phyloP scores from a whole-genome alignment of 2,113 vertebrate species.

The Pristiophorus japonicus region DNA sequence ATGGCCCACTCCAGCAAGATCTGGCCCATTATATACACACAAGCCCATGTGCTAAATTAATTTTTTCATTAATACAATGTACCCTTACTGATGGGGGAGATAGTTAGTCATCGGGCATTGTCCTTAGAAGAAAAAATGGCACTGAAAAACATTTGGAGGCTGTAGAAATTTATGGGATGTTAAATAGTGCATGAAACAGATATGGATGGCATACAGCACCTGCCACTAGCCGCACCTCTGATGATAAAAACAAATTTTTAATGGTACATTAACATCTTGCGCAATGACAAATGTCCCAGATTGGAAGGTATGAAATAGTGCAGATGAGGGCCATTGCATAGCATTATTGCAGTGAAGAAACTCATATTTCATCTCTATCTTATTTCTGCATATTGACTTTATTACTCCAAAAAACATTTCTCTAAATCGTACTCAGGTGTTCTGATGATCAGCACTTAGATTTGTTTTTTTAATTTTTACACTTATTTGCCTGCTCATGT shows the following conservation, averaged over 20 bases:
- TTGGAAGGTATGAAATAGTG: slow-evolving; percentile 57
- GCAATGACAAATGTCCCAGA: slow-evolving; percentile 61
- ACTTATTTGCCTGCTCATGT: slow-evolving; percentile 63
- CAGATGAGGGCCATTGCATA: slow-evolving; percentile 61
- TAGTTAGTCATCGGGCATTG: background rate
- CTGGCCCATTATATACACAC: background rate
- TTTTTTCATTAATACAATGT: background rate
- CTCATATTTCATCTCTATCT: slow-evolving; percentile 53
- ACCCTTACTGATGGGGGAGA: background rate
- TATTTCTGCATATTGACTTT: slow-evolving; percentile 47
- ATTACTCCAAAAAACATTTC: slow-evolving; percentile 56
- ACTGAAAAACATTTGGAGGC: slow-evolving; percentile 40
- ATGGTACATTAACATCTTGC: slow-evolving; percentile 60
- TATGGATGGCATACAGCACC: slow-evolving; percentile 37
- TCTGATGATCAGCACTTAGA: slow-evolving; percentile 63
- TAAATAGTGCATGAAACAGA: slow-evolving; percentile 54
- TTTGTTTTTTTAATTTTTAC: too few relatives aligned
- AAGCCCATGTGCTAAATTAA: background rate
- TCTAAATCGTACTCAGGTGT: slow-evolving; percentile 61
- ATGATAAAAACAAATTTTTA: slow-evolving; percentile 53
- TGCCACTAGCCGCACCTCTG: slow-evolving; percentile 28
- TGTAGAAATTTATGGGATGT: slow-evolving; percentile 56
- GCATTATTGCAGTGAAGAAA: slow-evolving; percentile 56
- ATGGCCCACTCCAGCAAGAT: background rate
- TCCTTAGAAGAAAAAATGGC: slow-evolving; percentile 44